phyloP scores from a whole-genome alignment of 2,797 vertebrate species.

The Pygocentrus nattereri region DNA sequence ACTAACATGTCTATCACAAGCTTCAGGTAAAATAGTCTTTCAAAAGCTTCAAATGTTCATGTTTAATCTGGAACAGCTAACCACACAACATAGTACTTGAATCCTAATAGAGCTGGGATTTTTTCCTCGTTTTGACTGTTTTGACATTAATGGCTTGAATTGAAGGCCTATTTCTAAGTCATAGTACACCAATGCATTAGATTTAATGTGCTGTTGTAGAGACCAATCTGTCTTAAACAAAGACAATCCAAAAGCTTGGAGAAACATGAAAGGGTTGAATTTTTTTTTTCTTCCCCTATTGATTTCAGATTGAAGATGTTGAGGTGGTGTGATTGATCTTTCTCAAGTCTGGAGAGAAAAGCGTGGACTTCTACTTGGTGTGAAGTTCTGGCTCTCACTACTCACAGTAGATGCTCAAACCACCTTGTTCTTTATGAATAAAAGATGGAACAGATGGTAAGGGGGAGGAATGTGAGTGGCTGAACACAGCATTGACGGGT shows the following conservation, averaged over 20 bases:
- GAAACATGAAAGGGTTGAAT: neutral
- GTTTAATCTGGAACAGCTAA: too few species aligned
- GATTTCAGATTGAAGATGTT: neutral
- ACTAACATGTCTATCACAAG: too few species aligned
- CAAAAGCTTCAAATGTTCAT: too few species aligned
- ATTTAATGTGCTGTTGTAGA: neutral
- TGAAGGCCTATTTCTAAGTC: too few species aligned
- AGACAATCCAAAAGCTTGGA: neutral
- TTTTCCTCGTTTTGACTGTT: too few species aligned
- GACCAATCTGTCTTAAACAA: neutral
- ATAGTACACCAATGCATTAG: too few species aligned
- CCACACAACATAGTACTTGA: too few species aligned
- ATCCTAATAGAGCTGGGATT: too few species aligned
- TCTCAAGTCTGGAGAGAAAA: neutral
- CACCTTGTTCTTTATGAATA: neutral
- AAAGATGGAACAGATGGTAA: constrained; percentile 18
- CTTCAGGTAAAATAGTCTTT: too few species aligned
- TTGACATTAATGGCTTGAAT: too few species aligned
- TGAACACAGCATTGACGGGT: constrained; percentile 5
- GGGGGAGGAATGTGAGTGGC: constrained; percentile 3
- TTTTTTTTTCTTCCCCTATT: neutral
- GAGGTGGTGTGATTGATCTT: neutral
- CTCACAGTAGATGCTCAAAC: neutral
- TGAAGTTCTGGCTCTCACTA: neutral
- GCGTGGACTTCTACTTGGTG: neutral